Evolutionary conservation across 2,888 invertebrate species (phyloP).

Genomic region (Noctua fimbriata): DNA sequence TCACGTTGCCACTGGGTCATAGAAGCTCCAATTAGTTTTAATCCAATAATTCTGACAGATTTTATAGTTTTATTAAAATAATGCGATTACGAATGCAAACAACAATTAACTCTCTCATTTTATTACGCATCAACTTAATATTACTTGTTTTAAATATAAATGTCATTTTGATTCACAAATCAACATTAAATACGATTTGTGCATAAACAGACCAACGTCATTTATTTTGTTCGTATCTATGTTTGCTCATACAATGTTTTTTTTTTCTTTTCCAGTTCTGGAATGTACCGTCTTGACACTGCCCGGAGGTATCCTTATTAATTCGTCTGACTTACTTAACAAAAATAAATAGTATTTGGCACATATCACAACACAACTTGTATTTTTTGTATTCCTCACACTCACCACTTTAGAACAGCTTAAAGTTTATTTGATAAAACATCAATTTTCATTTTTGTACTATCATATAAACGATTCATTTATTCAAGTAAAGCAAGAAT

Average conservation of each 20-base stretch:
- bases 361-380: too few species aligned
- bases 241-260: neutral
- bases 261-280: slow-evolving; percentile 69
- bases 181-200: neutral
- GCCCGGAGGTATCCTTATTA: slow-evolving; percentile 61
- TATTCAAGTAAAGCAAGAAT: too few species aligned
- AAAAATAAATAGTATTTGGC: too few species aligned
- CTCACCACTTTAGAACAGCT: too few species aligned
- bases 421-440: too few species aligned
- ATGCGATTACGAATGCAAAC: neutral
- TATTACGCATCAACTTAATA: neutral
- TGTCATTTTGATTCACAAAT: neutral
- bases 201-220: neutral
- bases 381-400: too few species aligned
- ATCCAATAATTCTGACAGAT: neutral
- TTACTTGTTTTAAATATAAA: neutral
- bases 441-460: too few species aligned
- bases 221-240: neutral
- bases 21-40: neutral
- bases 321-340: neutral
- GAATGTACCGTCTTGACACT: slow-evolving; percentile 74
- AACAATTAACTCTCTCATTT: neutral
- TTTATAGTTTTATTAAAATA: neutral
- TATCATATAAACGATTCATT: too few species aligned
- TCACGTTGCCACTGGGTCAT: neutral